Evolutionary conservation across 2,113 vertebrate species (phyloP), one percentile per base, ranked within the genome.

Genomic region (Camarhynchus parvulus): DNA sequence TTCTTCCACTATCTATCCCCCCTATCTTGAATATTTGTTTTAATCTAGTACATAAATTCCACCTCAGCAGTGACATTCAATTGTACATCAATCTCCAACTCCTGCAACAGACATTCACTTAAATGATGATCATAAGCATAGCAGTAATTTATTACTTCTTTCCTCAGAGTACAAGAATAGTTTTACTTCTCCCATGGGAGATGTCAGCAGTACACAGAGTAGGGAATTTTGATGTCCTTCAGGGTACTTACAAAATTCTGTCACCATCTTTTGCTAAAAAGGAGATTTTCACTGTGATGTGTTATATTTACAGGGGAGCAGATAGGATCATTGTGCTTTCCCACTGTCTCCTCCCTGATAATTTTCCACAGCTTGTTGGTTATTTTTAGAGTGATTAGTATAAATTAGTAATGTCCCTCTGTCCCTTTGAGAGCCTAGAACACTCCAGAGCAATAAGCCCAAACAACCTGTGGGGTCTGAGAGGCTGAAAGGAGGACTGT

Each of bases 391-490:
- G 70, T 23, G 59, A 91, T 87, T 80, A 76, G 52, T 85, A 92
- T 91, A 62, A 92, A 95, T 94, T 76, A 92, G 33, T 95, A 79
- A 95, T 58, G 67, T 31, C 56, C 27, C 23, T 82, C 37, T 68
- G n/a, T 33, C 74, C 63, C 27, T 82, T 35, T 69, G 74, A 37
- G 84, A 89, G 62, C n/a, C 50, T 75, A 59, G 52, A 93, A 83
- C 39, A 73, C 75, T 91, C 72, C 87, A 77, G 81, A 90, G 21
- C 55, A 83, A 22, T 30, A 87, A 76, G 5, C 0, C 0, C 75
- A 92, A 87, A 58, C 91, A 95, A 80, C 50, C 74, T 85, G 87
- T 76, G 91, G 50, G 84, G 89, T 92, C 94, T 95, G 84, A 95
- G 55, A 82, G 87, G 10, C 69, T 89, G 83, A 77, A 49, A 68